Conservation (phyloP, 2,113 vertebrate genomes). For the Oreochromis aureus region DNA sequence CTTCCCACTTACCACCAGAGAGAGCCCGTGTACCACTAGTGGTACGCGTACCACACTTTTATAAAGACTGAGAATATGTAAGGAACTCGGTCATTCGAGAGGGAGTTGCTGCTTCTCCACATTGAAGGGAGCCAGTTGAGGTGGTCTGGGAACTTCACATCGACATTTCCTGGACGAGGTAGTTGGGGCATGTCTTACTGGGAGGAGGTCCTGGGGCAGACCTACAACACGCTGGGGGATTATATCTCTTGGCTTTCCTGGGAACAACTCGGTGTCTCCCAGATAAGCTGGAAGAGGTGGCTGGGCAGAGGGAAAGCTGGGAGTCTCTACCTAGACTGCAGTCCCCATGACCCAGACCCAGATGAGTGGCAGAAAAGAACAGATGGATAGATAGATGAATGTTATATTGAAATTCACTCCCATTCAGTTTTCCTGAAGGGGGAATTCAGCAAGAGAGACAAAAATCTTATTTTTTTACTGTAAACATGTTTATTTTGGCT, state of each 20-base stretch:
- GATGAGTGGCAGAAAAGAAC: background rate
- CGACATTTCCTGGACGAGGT: background rate
- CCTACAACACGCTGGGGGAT: background rate
- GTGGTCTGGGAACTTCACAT: background rate
- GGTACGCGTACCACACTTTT: background rate
- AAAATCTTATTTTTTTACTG: background rate
- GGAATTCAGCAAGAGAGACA: background rate
- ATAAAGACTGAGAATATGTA: background rate
- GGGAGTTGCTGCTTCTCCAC: background rate
- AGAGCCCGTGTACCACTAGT: background rate
- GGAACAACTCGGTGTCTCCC: background rate
- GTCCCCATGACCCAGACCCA: background rate
- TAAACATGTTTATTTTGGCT: background rate
- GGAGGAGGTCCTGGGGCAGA: rapidly evolving
- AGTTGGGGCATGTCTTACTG: background rate
- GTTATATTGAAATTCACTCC: background rate
- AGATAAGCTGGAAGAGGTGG: background rate
- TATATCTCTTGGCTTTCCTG: background rate
- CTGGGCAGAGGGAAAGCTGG: background rate
- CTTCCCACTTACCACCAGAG: background rate
- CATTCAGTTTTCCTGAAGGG: background rate
- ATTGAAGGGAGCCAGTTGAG: rapidly evolving
- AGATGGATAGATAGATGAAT: background rate
- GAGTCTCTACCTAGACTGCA: background rate
- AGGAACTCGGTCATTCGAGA: background rate